Evolutionary conservation across 2,888 invertebrate genomes (phyloP), one percentile per base, ranked within the genome.

Genomic region (Cheilosia vernalis): DNA sequence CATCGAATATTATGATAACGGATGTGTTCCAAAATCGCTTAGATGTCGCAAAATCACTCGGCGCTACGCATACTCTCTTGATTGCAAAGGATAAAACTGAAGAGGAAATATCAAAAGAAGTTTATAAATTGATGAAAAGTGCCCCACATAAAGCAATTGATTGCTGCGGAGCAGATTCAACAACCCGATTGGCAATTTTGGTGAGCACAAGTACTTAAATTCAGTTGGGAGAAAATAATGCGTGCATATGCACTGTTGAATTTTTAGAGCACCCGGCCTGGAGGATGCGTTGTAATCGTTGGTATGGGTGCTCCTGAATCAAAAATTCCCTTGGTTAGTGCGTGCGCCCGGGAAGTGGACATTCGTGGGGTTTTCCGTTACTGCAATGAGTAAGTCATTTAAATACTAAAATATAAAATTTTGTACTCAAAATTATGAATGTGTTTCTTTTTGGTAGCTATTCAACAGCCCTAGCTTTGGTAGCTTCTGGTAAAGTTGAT

Each of bases 301-400:
- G 99, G 99, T 10, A 94, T 97, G 94, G 98, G 98, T 42, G 94
- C 95, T 73, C 90, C 95, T 0, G 96, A 97, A 92, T 94, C 96
- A 67, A 96, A 94, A 86, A 90, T 99, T 81, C 98, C 98, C 1
- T 93, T 99, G 51, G 95, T 97, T 0, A 95, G 95, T 89, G 96
- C 98, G 2, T 93, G 97, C 33, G 93, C 95, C 0, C 93, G 97
- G 69, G 98, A 99, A 93, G 96, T 99, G 10, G 98, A 98, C 92
- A 96, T 99, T 87, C 94, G 96, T 84, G 99, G 99, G 86, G 95
- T 98, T 77, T 99, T 99, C 93, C 94, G 99, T 92, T 99, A 99
- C 90, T 96, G 94, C 86, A 98, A 98, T 92, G 97, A 97, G 92
- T 92, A 85, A 88, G 97, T 97, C 19, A 13, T 37, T 37, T 37